These are phyloP conservation scores for Drosophila birchii DNA, from an alignment of 2,888 invertebrate genomes.

Conservation along the genomic window DNA sequence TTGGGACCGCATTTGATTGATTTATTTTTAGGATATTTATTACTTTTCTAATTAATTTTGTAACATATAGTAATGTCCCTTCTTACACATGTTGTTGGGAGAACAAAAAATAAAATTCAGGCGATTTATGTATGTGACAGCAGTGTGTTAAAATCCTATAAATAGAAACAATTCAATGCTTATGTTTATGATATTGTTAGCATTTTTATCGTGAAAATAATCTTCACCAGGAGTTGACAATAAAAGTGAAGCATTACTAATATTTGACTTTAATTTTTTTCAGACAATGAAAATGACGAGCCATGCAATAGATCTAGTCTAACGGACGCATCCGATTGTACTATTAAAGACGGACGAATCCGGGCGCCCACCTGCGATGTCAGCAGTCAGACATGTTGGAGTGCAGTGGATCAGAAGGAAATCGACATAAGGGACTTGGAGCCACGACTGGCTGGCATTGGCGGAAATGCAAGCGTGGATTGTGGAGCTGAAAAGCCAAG, in stretches of 20 bases:
- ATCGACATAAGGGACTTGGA: not conserved
- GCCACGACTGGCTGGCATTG: not conserved
- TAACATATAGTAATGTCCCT: too few relatives aligned
- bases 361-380: slow-evolving; percentile 46
- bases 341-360: slow-evolving; percentile 25
- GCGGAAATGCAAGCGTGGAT: not conserved
- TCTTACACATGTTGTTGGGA: not conserved
- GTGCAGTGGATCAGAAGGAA: not conserved
- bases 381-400: slow-evolving; percentile 53
- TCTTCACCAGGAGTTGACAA: not conserved
- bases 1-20: too few relatives aligned
- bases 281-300: slow-evolving; percentile 16
- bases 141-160: too few relatives aligned
- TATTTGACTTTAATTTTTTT: not conserved
- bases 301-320: slow-evolving; percentile 36
- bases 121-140: too few relatives aligned
- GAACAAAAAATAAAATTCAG: too few relatives aligned
- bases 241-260: not conserved
- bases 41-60: not conserved
- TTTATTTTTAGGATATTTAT: not conserved
- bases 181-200: not conserved
- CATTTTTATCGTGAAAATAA: not conserved
- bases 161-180: not conserved
- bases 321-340: slow-evolving; percentile 48
- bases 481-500: slow-evolving; percentile 22